Conservation (phyloP, 2,113 vertebrate genomes). For the Tricholaema leucomelas region DNA sequence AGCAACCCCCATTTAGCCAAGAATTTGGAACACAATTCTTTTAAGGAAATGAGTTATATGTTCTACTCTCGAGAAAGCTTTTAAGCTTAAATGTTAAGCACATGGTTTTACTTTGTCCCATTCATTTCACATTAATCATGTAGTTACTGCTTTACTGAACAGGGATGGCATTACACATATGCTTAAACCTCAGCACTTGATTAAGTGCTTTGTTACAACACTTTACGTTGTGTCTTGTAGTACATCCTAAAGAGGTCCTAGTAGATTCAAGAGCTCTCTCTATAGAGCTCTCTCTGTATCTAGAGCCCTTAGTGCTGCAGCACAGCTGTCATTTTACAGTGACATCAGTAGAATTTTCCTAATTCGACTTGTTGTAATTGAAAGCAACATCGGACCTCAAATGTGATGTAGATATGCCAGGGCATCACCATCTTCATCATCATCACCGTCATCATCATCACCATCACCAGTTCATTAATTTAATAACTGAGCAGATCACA, state of each 20-base stretch:
- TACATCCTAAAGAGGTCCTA: constrained; percentile 23
- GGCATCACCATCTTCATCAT: background rate
- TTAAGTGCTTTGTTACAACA: constrained; percentile 32
- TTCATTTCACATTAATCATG: constrained; percentile 50
- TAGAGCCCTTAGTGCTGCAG: background rate
- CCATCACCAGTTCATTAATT: background rate
- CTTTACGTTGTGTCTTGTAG: background rate
- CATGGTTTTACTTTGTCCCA: constrained; percentile 29
- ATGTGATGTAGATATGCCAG: background rate
- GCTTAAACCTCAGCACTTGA: constrained; percentile 37
- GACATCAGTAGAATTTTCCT: background rate
- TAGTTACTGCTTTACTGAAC: background rate
- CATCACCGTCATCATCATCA: background rate
- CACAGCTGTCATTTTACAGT: background rate
- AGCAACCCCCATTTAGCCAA: background rate
- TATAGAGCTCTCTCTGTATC: no score
- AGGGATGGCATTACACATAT: constrained; percentile 2
- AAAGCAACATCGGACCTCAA: background rate
- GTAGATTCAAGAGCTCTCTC: background rate
- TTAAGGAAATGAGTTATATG: constrained; percentile 14
- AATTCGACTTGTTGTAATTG: background rate
- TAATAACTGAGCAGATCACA: background rate
- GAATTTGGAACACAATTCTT: background rate
- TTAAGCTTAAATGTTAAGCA: constrained; percentile 43
- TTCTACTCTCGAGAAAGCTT: background rate